phyloP scores from a whole-genome alignment of 2,888 invertebrate species.

The Drosophila greeni region DNA sequence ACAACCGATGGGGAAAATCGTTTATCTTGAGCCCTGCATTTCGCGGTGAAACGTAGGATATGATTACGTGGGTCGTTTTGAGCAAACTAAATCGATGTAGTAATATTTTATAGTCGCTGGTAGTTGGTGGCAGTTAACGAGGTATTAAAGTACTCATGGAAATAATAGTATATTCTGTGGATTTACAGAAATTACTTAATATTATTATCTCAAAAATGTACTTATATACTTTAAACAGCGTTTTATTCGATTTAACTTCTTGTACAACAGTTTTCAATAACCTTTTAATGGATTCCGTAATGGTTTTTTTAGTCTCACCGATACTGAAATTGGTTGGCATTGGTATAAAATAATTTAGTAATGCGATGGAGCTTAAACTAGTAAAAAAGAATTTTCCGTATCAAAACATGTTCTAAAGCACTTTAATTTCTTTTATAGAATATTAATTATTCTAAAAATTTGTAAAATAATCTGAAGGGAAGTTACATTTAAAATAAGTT shows the following conservation, averaged over 20 bases:
- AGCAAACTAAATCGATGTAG: not conserved
- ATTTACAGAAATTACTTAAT: not conserved
- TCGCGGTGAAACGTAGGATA: not conserved
- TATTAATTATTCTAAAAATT: too few relatives aligned
- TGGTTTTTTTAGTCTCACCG: not conserved
- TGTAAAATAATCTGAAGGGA: too few relatives aligned
- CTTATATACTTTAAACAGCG: too few relatives aligned
- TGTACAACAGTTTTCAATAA: not conserved
- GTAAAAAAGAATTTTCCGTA: too few relatives aligned
- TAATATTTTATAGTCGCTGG: not conserved
- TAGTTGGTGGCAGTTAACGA: too few relatives aligned
- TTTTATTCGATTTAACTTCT: not conserved
- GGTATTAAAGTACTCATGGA: not conserved
- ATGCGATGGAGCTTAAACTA: too few relatives aligned
- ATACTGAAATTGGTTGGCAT: too few relatives aligned
- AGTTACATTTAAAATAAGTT: too few relatives aligned
- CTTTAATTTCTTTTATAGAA: too few relatives aligned
- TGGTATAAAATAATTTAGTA: too few relatives aligned
- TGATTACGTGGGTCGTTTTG: not conserved
- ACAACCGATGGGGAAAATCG: not conserved
- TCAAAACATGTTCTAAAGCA: too few relatives aligned
- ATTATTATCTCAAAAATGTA: not conserved
- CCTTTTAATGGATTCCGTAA: not conserved
- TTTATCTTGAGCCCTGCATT: slow-evolving; percentile 1
- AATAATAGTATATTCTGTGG: too few relatives aligned